Base-by-base conservation (phyloP, 2,888 invertebrate genomes). In the Orthonevra nobilis region DNA sequence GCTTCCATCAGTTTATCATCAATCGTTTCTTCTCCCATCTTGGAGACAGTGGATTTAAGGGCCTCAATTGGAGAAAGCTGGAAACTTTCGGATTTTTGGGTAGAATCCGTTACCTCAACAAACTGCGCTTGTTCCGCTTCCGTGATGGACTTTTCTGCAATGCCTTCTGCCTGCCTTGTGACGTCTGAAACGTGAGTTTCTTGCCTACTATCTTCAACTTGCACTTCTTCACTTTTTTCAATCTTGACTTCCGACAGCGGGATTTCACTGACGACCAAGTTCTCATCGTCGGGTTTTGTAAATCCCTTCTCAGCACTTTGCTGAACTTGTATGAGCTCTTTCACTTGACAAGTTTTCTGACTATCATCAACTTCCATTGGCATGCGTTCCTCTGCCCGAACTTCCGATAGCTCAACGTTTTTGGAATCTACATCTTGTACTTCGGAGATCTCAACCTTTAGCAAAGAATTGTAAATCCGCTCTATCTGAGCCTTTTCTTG, bases 211-310 rank as follows among this genome's bases (percentile, higher is more conserved):
- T 9, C 30, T 10, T 12, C 38, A 1, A 42, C 0, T 12, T 64
- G 12, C 10, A 75, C 40, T 4, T 40, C 54, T 2, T 81, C 60
- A 2, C 72, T 14, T n/a, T 14, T 10, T 64, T 70, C 17, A 1
- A 52, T 7, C 20, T 58, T 38, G 9, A 73, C 54, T 32, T 75
- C 66, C 2, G 81, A 81, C 73, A 6, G 4, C 6, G 10, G n/a
- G 26, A 0, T 3, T 32, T 23, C 4, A 56, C 1, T 4, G n/a
- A n/a, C n/a, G n/a, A n/a, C n/a, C n/a, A n/a, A n/a, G n/a, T 34
- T 2, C 4, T 34, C 1, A 63, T 19, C 56, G 70, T 14, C 63
- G 1, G 15, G 26, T 3, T n/a, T 46, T 38, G 2, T 10, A 2
- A 0, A 17, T 5, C 0, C 3, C 5, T 4, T 36, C 54, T 1